Percentiles rank a stretch among this genome's conserved stretches.
Conservation (phyloP, 2,113 vertebrate genomes). For the Datnioides undecimradiatus region DNA sequence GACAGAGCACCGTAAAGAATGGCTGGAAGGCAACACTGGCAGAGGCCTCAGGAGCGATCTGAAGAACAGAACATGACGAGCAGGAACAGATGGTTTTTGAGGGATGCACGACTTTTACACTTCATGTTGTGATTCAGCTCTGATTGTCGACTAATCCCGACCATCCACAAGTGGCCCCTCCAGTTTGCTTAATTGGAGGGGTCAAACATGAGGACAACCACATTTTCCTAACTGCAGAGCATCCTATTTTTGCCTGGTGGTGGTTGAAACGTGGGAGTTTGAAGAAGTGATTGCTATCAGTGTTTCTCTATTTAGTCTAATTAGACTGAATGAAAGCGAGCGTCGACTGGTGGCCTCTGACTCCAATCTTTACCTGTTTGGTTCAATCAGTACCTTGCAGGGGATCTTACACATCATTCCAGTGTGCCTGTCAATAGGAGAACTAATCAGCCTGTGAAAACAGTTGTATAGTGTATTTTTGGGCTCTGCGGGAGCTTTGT, state of each 20-base stretch:
- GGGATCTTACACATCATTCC: not conserved
- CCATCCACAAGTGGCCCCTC: not conserved
- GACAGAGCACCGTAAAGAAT: constrained; percentile 47
- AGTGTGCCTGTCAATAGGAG: not conserved
- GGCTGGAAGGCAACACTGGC: constrained; percentile 38
- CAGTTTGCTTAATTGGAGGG: not conserved
- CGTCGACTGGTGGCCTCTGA: not conserved
- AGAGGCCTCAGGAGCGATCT: not conserved
- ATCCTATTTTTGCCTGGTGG: not conserved
- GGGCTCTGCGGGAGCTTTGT: no score
- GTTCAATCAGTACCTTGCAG: not conserved
- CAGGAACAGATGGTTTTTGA: constrained; percentile 24
- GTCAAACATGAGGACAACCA: not conserved
- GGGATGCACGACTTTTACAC: not conserved
- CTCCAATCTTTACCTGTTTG: not conserved
- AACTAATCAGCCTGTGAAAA: not conserved
- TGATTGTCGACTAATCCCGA: constrained; percentile 1
- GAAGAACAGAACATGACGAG: not conserved
- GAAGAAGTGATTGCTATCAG: not conserved
- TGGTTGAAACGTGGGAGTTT: not conserved
- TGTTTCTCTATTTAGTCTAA: not conserved
- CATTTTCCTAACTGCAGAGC: not conserved
- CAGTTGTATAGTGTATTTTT: no score
- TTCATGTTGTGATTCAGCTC: not conserved
- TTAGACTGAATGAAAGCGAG: constrained; percentile 4